Evolutionary conservation across 2,113 vertebrate genomes (phyloP).

Genomic region (Istiophorus platypterus): DNA sequence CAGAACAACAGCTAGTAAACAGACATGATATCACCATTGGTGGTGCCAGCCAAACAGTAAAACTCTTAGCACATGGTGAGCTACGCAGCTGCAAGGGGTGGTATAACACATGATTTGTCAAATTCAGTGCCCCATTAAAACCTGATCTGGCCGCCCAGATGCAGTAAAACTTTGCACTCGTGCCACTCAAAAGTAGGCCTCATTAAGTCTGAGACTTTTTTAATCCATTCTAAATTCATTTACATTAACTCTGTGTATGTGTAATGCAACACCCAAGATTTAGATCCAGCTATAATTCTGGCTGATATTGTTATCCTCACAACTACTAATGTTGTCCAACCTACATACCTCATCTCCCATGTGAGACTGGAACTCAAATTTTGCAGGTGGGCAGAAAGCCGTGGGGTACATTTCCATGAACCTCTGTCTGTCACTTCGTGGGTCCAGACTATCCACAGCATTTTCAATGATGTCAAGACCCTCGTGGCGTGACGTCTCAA

Average conservation of each 20-base stretch:
- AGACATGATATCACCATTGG: slow-evolving; percentile 65
- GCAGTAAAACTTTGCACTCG: slow-evolving; percentile 68
- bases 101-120: slow-evolving; percentile 64
- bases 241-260: neutral
- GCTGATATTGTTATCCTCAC: neutral
- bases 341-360: slow-evolving; percentile 95
- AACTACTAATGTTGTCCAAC: neutral
- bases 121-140: slow-evolving; percentile 61
- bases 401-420: slow-evolving; percentile 99
- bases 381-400: slow-evolving; percentile 95
- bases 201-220: slow-evolving; percentile 49
- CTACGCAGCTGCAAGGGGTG: slow-evolving; percentile 52
- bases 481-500: slow-evolving; percentile 98
- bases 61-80: slow-evolving; percentile 61
- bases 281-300: neutral
- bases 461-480: slow-evolving; percentile 99
- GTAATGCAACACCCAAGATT: neutral
- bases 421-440: slow-evolving; percentile 95
- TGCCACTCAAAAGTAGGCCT: slow-evolving; percentile 52
- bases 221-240: slow-evolving; percentile 27
- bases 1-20: slow-evolving; percentile 55
- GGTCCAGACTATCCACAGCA: slow-evolving; percentile 97
- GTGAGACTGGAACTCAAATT: slow-evolving; percentile 97
- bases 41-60: slow-evolving; percentile 52
- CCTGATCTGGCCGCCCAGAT: slow-evolving; percentile 27